These are phyloP conservation scores for Fragum sueziense DNA, from an alignment of 2,888 invertebrate species.

Conservation along the genomic window DNA sequence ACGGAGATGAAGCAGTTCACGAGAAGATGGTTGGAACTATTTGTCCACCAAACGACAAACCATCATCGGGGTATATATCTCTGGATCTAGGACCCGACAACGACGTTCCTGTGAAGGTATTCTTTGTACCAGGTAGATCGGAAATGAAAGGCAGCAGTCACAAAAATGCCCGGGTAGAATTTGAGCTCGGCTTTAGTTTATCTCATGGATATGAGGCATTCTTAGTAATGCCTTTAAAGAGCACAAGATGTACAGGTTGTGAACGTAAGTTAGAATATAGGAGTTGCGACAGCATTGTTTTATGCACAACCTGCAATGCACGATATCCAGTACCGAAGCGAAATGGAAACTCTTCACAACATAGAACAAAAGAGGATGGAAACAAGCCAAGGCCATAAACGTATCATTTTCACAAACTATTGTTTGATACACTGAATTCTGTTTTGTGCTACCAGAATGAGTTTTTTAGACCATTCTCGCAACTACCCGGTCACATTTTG, in stretches of 20 bases:
- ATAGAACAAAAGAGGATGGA: no score
- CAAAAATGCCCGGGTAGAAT: conserved; percentile 47
- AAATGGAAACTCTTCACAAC: no score
- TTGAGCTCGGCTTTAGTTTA: conserved; percentile 52
- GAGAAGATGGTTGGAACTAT: conserved; percentile 33
- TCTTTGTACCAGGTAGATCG: conserved; percentile 48
- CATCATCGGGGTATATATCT: conserved; percentile 37
- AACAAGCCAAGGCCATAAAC: no score
- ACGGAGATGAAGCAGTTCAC: background rate
- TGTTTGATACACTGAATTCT: no score
- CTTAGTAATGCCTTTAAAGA: conserved; percentile 33
- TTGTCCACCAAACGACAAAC: conserved; percentile 28
- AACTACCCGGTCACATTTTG: no score
- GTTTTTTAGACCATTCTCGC: no score
- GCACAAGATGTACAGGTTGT: conserved; percentile 12
- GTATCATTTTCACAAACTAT: no score
- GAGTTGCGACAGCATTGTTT: conserved; percentile 5
- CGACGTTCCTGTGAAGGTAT: conserved; percentile 33
- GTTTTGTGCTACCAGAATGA: no score
- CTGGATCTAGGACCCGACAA: conserved; percentile 46
- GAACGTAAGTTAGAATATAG: conserved; percentile 14
- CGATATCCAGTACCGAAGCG: no score
- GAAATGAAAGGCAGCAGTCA: conserved; percentile 36
- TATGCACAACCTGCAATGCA: no score
- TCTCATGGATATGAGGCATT: conserved; percentile 58